A percentile compares a stretch with the other conserved stretches of the same genome.
These are phyloP conservation scores for Ganaspis brasiliensis DNA, from an alignment of 2,888 invertebrate genomes.

Conservation along the genomic window DNA sequence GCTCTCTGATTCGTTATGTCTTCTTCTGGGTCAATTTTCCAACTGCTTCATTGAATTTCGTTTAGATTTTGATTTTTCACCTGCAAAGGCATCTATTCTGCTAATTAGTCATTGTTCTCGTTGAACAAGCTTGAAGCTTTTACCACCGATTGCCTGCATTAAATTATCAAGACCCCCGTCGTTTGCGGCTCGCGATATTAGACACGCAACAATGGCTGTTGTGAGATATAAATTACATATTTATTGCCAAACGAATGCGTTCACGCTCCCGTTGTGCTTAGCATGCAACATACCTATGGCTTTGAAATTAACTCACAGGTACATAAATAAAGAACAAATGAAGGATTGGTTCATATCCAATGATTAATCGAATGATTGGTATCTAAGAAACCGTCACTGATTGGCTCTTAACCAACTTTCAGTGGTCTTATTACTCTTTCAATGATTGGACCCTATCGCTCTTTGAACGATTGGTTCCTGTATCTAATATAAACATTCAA, in stretches of 20 bases:
- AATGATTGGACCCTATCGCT: too few relatives aligned
- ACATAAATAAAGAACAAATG: not conserved
- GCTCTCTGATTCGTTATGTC: too few relatives aligned
- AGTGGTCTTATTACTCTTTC: too few relatives aligned
- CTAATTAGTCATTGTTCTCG: not conserved
- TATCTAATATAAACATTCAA: too few relatives aligned
- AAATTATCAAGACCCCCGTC: conserved; percentile 37
- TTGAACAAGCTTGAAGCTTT: not conserved
- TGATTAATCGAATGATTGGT: not conserved
- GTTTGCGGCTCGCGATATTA: conserved; percentile 61
- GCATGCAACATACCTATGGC: conserved; percentile 32
- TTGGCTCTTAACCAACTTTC: not conserved
- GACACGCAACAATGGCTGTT: conserved; percentile 69
- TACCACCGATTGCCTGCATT: conserved; percentile 11
- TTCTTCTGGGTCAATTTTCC: too few relatives aligned
- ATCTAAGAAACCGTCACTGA: not conserved
- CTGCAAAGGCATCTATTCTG: not conserved
- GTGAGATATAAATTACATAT: conserved; percentile 72
- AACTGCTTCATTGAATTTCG: too few relatives aligned
- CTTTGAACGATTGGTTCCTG: too few relatives aligned
- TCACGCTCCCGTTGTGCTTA: conserved; percentile 62
- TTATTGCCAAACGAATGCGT: conserved; percentile 66
- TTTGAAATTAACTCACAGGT: not conserved
- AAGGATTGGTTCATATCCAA: not conserved
- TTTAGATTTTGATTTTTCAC: not conserved